Conservation (phyloP, 2,888 invertebrate species). For the Sphaerophoria taeniata region DNA sequence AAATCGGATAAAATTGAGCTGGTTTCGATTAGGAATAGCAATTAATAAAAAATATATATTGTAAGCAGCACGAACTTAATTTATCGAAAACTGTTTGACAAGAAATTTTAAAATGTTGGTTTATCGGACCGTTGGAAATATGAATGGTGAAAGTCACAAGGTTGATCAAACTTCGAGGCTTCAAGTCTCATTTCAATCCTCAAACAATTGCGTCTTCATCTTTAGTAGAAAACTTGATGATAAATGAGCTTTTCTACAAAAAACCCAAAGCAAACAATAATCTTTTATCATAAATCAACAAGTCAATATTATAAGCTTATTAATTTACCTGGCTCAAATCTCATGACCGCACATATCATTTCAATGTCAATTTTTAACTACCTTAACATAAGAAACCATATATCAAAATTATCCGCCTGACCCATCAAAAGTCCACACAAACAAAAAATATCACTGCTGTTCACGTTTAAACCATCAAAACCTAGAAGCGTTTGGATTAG, state of each 20-base stretch:
- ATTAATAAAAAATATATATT: too few relatives aligned
- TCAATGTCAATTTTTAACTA: conserved; percentile 62
- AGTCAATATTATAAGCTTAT: conserved; percentile 43
- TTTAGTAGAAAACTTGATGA: not conserved
- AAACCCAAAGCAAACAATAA: conserved; percentile 22
- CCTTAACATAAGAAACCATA: conserved; percentile 53
- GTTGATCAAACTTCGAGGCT: too few relatives aligned
- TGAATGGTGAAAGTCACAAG: too few relatives aligned
- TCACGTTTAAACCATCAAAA: conserved; percentile 58
- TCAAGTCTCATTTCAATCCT: too few relatives aligned
- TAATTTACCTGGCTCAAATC: conserved; percentile 49
- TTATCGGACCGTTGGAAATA: too few relatives aligned
- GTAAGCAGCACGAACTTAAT: too few relatives aligned
- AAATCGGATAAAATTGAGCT: conserved; percentile 60
- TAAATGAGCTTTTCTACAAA: not conserved
- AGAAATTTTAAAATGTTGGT: too few relatives aligned
- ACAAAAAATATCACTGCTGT: conserved; percentile 42
- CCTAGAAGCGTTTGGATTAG: conserved; percentile 71
- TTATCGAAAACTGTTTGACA: too few relatives aligned
- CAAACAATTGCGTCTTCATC: too few relatives aligned
- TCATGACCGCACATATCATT: conserved; percentile 59
- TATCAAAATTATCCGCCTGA: conserved; percentile 61
- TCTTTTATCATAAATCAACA: conserved; percentile 23
- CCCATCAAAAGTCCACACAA: conserved; percentile 33
- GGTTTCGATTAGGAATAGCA: conserved; percentile 24